Evolutionary conservation across 2,888 invertebrate genomes (phyloP).

Genomic region (Dioctria rufipes): DNA sequence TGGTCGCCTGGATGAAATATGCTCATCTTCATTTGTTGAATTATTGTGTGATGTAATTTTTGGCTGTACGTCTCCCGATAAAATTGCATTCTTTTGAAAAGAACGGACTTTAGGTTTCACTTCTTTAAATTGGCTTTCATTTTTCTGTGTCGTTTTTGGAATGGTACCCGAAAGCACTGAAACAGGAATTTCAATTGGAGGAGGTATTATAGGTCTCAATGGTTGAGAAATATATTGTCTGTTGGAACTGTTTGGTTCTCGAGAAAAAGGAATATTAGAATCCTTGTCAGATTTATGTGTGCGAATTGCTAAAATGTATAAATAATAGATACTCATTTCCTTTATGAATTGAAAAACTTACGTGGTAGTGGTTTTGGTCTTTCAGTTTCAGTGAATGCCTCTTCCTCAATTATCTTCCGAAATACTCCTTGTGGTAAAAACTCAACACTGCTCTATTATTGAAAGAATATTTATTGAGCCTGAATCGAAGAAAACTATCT

Average conservation of each 20-base stretch:
- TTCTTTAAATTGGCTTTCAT: not conserved
- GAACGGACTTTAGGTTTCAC: not conserved
- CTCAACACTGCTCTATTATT: slow-evolving; percentile 31
- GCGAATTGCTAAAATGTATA: slow-evolving; percentile 61
- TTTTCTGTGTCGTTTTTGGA: not conserved
- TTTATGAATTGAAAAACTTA: slow-evolving; percentile 59
- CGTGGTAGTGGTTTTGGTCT: slow-evolving; percentile 66
- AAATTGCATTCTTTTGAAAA: slow-evolving; percentile 3
- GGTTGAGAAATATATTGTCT: not conserved
- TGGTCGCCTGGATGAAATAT: not conserved
- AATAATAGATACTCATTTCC: not conserved
- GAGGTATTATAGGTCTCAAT: slow-evolving; percentile 19
- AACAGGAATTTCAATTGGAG: slow-evolving; percentile 1
- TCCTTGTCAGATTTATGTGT: slow-evolving; percentile 58
- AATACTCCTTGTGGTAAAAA: slow-evolving; percentile 68
- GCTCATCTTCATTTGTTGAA: slow-evolving; percentile 23
- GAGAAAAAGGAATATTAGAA: not conserved
- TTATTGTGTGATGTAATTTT: not conserved
- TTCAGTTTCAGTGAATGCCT: slow-evolving; percentile 64
- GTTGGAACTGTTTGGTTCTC: not conserved
- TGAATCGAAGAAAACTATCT: not conserved
- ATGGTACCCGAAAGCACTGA: not conserved
- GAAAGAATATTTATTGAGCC: slow-evolving; percentile 42
- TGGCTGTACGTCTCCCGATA: not conserved
- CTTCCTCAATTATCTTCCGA: slow-evolving; percentile 66